phyloP scores from a whole-genome alignment of 2,888 invertebrate genomes.

The Polia nebulosa region DNA sequence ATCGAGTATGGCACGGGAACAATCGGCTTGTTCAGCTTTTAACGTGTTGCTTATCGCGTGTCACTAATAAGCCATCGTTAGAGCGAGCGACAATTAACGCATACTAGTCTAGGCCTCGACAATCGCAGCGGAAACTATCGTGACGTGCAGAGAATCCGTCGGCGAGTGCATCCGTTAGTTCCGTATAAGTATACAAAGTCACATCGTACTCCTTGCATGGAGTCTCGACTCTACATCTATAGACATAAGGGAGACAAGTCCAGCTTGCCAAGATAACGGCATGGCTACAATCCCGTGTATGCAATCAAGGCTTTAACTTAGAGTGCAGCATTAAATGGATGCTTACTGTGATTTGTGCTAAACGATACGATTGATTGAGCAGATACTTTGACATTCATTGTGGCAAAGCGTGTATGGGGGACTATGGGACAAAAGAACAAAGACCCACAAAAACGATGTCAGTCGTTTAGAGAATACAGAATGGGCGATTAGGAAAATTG shows the following conservation, averaged over 20 bases:
- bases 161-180: conserved; percentile 84
- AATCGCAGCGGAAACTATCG: conserved; percentile 84
- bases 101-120: conserved; percentile 77
- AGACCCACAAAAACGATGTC: conserved; percentile 44
- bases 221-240: conserved; percentile 62
- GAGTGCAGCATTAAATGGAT: conserved; percentile 33
- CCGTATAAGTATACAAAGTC: conserved; percentile 75
- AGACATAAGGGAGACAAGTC: conserved; percentile 49
- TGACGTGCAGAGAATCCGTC: conserved; percentile 82
- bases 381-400: conserved; percentile 40
- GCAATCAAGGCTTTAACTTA: conserved; percentile 62
- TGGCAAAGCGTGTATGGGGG: conserved; percentile 14
- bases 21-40: conserved; percentile 53
- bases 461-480: conserved; percentile 44
- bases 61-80: conserved; percentile 71
- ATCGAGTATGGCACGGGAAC: conserved; percentile 48
- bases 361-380: conserved; percentile 40
- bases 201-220: conserved; percentile 40
- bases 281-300: conserved; percentile 61
- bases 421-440: conserved; percentile 39
- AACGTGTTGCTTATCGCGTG: conserved; percentile 68
- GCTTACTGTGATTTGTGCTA: conserved; percentile 39
- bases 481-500: conserved; percentile 34
- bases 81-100: conserved; percentile 78
- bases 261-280: conserved; percentile 44